Evolutionary conservation across 1,140 invertebrate genomes (phyloP).

Genomic region (Pentalonia nigronervosa): DNA sequence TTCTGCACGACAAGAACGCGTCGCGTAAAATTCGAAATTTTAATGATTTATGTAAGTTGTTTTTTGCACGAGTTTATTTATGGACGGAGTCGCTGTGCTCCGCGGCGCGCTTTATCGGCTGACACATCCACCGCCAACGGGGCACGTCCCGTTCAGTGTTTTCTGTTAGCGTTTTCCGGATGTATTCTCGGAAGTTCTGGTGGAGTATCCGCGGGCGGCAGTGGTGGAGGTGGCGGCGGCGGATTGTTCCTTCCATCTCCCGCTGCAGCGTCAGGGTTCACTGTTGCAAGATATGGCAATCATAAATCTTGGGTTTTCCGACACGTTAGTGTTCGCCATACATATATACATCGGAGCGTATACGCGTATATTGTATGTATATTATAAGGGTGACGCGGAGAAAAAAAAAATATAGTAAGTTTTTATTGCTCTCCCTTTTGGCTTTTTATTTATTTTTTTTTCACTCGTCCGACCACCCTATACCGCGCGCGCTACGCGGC

Average conservation of each 20-base stretch:
- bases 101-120: background rate
- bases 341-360: background rate
- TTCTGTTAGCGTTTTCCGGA: constrained; percentile 32
- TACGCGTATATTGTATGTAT: background rate
- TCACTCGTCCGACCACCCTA: background rate
- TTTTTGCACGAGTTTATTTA: background rate
- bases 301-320: constrained; percentile 46
- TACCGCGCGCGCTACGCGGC: background rate
- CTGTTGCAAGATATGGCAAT: constrained; percentile 25
- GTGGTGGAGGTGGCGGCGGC: background rate
- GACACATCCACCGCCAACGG: constrained; percentile 25
- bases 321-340: constrained; percentile 20
- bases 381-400: background rate
- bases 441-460: constrained; percentile 24
- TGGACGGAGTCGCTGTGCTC: background rate
- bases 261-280: background rate
- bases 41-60: constrained; percentile 35
- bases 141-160: background rate
- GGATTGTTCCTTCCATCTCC: background rate
- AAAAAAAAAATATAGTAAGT: constrained; percentile 14
- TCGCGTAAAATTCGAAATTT: constrained; percentile 10
- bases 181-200: constrained; percentile 14
- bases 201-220: background rate
- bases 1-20: background rate
- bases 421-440: constrained; percentile 37